Percentiles rank a stretch among this genome's conserved stretches.
These are phyloP conservation scores for Mustelus asterias DNA, from an alignment of 2,113 vertebrate species.

Conservation along the genomic window DNA sequence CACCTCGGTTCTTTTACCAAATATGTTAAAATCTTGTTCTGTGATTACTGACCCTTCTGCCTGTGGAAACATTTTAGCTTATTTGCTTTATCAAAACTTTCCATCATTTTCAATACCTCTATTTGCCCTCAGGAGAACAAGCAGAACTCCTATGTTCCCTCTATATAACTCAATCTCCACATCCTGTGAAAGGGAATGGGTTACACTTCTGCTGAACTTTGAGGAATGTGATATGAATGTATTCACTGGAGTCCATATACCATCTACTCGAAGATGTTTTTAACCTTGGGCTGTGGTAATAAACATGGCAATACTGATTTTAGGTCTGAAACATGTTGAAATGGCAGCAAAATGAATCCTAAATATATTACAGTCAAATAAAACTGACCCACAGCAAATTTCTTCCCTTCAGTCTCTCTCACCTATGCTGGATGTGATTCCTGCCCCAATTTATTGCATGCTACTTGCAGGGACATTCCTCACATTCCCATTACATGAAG, in stretches of 20 bases:
- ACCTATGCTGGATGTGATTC: background rate
- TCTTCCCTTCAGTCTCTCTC: background rate
- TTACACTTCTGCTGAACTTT: background rate
- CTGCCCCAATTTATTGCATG: background rate
- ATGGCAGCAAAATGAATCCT: background rate
- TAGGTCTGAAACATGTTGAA: background rate
- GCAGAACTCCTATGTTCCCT: background rate
- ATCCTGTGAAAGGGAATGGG: background rate
- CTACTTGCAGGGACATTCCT: background rate
- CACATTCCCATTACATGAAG: background rate
- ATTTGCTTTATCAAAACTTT: background rate
- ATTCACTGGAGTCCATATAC: background rate
- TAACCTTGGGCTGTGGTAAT: background rate
- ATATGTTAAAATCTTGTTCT: background rate
- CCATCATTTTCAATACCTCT: background rate
- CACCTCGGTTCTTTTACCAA: background rate
- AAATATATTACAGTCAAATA: background rate
- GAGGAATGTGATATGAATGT: background rate
- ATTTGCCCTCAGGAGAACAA: background rate
- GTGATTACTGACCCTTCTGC: background rate
- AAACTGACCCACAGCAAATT: background rate
- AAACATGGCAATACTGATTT: background rate
- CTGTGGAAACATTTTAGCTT: background rate
- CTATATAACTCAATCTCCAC: background rate
- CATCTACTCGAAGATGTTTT: background rate